These are phyloP conservation scores for Drosophila bocki DNA, from an alignment of 1,140 invertebrate genomes.

Conservation along the genomic window DNA sequence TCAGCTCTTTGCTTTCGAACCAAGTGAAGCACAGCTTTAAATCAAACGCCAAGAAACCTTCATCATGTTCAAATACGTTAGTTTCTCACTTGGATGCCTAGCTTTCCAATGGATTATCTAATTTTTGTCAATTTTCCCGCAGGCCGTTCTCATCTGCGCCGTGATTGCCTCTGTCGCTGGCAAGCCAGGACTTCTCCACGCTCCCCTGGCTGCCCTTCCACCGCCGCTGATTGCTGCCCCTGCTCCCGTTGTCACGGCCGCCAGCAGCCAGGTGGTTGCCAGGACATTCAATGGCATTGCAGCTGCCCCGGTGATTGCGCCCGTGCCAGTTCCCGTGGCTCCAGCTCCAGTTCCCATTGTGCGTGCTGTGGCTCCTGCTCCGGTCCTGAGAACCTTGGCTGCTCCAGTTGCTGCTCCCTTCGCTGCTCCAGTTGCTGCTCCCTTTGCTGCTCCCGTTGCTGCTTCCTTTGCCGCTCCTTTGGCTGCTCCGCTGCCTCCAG, in stretches of 20 bases:
- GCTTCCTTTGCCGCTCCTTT: constrained; percentile 42
- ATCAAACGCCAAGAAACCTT: constrained; percentile 24
- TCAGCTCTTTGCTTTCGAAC: constrained; percentile 53
- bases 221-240: constrained; percentile 64
- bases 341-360: constrained; percentile 22
- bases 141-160: constrained; percentile 73
- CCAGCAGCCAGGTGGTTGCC: constrained; percentile 85
- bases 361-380: constrained; percentile 40
- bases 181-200: constrained; percentile 76
- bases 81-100: constrained; percentile 18
- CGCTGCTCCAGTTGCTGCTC: constrained; percentile 37
- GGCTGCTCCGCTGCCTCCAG: constrained; percentile 3
- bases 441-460: constrained; percentile 39
- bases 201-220: constrained; percentile 62
- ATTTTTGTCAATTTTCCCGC: background rate
- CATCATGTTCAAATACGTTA: constrained; percentile 83
- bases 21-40: constrained; percentile 33
- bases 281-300: constrained; percentile 85
- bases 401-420: constrained; percentile 34
- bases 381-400: constrained; percentile 43
- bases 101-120: background rate
- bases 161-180: constrained; percentile 82
- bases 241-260: constrained; percentile 84
- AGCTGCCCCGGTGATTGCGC: constrained; percentile 68
- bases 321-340: constrained; percentile 42